These are phyloP conservation scores for Neocrepidodera transversa DNA, from an alignment of 2,888 invertebrate species.

Conservation along the genomic window DNA sequence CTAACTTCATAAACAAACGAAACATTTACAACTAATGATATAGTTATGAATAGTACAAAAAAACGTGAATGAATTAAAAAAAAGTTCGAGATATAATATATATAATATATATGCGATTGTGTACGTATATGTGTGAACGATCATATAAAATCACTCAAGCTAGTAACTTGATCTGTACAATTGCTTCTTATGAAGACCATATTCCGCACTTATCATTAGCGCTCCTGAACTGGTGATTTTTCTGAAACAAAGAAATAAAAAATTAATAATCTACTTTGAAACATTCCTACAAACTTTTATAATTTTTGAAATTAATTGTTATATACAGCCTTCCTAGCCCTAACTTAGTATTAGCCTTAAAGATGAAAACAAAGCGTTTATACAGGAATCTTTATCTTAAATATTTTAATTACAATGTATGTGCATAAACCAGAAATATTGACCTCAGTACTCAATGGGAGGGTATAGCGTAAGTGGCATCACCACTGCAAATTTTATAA, in stretches of 20 bases:
- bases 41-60: slow-evolving; percentile 28
- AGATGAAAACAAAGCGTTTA: no score
- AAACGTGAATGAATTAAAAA: slow-evolving; percentile 33
- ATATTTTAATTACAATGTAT: no score
- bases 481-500: no score
- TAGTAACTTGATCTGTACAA: slow-evolving; percentile 71
- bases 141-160: slow-evolving; percentile 34
- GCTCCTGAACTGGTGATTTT: slow-evolving; percentile 85
- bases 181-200: slow-evolving; percentile 87
- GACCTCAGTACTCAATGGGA: no score
- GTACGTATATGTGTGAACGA: slow-evolving; percentile 36
- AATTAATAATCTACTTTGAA: slow-evolving; percentile 6
- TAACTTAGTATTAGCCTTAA: no score
- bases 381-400: no score
- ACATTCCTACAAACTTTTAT: no score
- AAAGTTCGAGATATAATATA: slow-evolving; percentile 32
- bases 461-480: no score
- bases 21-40: slow-evolving; percentile 28
- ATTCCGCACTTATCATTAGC: slow-evolving; percentile 86
- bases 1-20: slow-evolving; percentile 22
- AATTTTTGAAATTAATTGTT: no score
- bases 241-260: slow-evolving; percentile 63
- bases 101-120: slow-evolving; percentile 24
- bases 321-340: no score
- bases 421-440: no score